phyloP scores from a whole-genome alignment of 2,888 invertebrate genomes.

The Drosophila fungiperda region DNA sequence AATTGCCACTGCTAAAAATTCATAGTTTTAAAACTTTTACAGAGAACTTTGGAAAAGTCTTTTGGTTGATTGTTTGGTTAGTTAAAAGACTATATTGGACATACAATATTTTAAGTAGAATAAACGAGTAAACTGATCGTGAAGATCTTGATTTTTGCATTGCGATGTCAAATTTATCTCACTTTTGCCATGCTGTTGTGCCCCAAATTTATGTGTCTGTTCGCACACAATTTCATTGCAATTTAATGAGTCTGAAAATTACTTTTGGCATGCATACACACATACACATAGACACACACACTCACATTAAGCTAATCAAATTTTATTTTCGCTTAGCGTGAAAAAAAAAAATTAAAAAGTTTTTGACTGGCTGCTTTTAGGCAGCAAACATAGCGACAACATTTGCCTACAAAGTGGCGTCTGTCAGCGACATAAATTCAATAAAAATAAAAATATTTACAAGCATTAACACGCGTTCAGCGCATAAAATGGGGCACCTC shows the following conservation, averaged over 20 bases:
- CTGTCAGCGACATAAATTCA: conserved; percentile 71
- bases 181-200: background rate
- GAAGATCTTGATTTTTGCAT: background rate
- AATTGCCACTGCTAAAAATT: background rate
- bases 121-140: background rate
- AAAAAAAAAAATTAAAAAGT: conserved; percentile 13
- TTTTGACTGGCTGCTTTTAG: conserved; percentile 54
- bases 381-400: conserved; percentile 27
- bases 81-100: background rate
- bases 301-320: conserved; percentile 45
- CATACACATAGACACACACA: background rate
- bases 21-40: background rate
- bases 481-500: conserved; percentile 50
- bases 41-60: background rate
- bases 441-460: conserved; percentile 84
- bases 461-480: conserved; percentile 79
- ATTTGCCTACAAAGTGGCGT: conserved; percentile 54
- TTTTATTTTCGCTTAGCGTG: conserved; percentile 33
- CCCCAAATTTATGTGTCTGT: background rate
- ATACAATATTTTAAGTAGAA: background rate
- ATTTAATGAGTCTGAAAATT: conserved; percentile 62
- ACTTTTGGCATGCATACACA: conserved; percentile 20
- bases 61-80: background rate
- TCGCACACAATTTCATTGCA: conserved; percentile 8
- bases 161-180: background rate